Base-by-base conservation (phyloP, 2,113 vertebrate species). In the Marcusenius ussheri region DNA sequence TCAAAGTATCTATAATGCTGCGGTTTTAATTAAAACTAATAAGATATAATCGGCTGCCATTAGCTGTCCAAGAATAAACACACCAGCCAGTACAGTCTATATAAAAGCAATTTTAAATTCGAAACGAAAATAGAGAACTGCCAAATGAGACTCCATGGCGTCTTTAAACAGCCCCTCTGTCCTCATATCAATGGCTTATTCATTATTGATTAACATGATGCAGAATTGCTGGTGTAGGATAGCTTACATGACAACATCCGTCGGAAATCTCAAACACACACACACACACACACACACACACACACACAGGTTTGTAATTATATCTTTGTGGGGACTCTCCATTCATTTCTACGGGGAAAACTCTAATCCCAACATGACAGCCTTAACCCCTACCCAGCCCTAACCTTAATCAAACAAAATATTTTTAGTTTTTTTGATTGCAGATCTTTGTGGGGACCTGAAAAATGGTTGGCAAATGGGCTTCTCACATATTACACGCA, bases 21-120 rank as follows among this genome's bases (percentile, higher is more conserved):
- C 74, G 7, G 35, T 80, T 80, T 80, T 80, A 80, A 80, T 80
- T 35, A 80, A 80, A 39, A 80, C 35, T 80, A 80, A 42, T 35
- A 80, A 19, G 31, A 80, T 80, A 80, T 42, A 42, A 80, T 39
- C 17, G 39, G 74, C 74, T 42, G 35, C 74, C 31, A 77, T 77
- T 77, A 77, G 74, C 74, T n/a, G 9, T 84, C 39, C 39, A 17
- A 45, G 42, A 39, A 83, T 45, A 83, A 24, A 83, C 42, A 21
- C 77, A 42, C 13, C 42, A 45, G 77, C 19, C 35, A 83, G 77
- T 42, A 83, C 1, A 83, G 42, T 9, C 17, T 83, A 21, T 45
- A 42, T 19, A 21, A 90, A 74, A 83, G 45, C 88, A 21, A 35
- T 58, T 89, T 74, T 90, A 89, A 89, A 92, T 90, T 88, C 9